Base-by-base conservation (phyloP, 2,797 vertebrate species). In the Enoplosus armatus region DNA sequence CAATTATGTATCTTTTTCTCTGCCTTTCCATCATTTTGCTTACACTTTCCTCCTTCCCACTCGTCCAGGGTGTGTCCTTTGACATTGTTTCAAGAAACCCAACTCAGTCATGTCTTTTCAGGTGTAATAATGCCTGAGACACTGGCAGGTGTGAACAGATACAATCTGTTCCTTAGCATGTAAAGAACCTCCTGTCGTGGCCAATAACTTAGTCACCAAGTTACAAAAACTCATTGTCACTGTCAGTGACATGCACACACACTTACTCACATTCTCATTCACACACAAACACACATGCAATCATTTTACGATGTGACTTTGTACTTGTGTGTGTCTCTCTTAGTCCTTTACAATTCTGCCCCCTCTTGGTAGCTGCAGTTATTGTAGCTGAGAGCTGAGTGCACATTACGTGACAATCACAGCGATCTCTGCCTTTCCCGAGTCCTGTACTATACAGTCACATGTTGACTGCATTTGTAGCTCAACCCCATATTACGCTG, bases 301-400 rank as follows among this genome's bases (percentile, higher is more conserved):
- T 31, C 22, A 47, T 14, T 27, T 5, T 15, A 37, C 10, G 45
- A 41, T 79, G 63, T 45, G 48, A 45, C n/a, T 35, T 6, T 63
- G 47, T 41, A 27, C 33, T 48, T 29, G n/a, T 59, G 59, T 79
- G 37, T 66, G 37, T 79, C 18, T 37, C 53, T 27, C 26, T 37
- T 70, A 77, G 69, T 72, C 82, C 83, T 94, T 92, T 94, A 90
- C 90, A 92, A 93, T 85, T 80, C 90, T 94, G 94, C 93, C 92
- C 90, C 93, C 93, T 92, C 72, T 91, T 92, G 94, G 90, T 48
- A 55, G 47, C 22, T 75, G 26, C 48, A 6, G 3, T 70, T 66
- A 75, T 26, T 74, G 79, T 76, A 72, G 53, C 61, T 64, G 2
- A 65, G 55, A 61, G 20, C 31, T 51, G 22, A 24, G 5, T 20